phyloP scores from a whole-genome alignment of 2,113 vertebrate genomes.

The Oryzias celebensis region DNA sequence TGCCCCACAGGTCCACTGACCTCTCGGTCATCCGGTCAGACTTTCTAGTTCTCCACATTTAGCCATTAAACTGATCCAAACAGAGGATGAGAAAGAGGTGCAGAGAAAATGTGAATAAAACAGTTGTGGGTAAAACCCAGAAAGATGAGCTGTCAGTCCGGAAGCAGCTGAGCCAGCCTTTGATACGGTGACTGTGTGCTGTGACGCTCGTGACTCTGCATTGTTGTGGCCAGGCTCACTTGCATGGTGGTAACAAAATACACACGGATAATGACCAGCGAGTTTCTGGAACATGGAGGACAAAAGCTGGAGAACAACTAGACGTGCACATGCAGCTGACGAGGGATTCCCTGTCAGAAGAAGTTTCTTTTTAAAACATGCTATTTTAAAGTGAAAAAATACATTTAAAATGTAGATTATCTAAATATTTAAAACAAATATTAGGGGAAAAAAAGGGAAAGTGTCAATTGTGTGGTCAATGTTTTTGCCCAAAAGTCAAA shows the following conservation, averaged over 20 bases:
- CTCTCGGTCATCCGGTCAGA: slow-evolving; percentile 6
- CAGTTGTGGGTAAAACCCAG: slow-evolving; percentile 49
- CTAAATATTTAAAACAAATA: too few relatives aligned
- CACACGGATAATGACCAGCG: slow-evolving; percentile 74
- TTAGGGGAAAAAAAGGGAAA: too few relatives aligned
- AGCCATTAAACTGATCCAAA: background rate
- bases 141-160: slow-evolving; percentile 35
- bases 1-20: slow-evolving; percentile 28
- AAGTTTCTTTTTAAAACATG: background rate
- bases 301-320: slow-evolving; percentile 66
- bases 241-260: slow-evolving; percentile 74
- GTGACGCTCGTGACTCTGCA: slow-evolving; percentile 58
- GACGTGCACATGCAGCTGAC: slow-evolving; percentile 17
- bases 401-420: too few relatives aligned
- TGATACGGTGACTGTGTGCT: slow-evolving; percentile 33
- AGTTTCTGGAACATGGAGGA: slow-evolving; percentile 78
- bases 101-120: background rate
- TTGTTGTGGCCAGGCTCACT: slow-evolving; percentile 73
- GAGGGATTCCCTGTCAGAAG: slow-evolving; percentile 14
- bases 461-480: too few relatives aligned
- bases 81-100: fast-evolving
- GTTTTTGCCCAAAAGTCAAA: too few relatives aligned
- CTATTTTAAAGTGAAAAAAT: slow-evolving; percentile 1
- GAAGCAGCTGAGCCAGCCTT: slow-evolving; percentile 68
- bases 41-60: background rate